Evolutionary conservation across 2,888 invertebrate species (phyloP).

Genomic region (Asteroscopus sphinx): DNA sequence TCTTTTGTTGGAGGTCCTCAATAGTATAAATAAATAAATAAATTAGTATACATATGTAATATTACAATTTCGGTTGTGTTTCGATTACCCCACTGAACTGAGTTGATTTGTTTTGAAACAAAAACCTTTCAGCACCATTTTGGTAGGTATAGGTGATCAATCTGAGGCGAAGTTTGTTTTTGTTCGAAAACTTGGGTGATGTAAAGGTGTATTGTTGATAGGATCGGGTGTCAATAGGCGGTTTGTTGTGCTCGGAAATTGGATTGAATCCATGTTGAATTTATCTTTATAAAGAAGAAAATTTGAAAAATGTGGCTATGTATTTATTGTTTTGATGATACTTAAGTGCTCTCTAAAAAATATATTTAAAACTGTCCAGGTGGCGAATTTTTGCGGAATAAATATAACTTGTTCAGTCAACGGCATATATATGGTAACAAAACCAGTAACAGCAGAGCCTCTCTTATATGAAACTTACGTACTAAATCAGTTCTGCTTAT

Average conservation of each 20-base stretch:
- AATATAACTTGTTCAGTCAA: too few relatives aligned
- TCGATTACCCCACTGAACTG: constrained; percentile 33
- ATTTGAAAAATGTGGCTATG: too few relatives aligned
- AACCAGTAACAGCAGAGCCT: too few relatives aligned
- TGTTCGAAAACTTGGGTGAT: constrained; percentile 24
- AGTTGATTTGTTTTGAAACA: constrained; percentile 37
- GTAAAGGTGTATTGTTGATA: constrained; percentile 44
- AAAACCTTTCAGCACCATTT: constrained; percentile 39
- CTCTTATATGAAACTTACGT: too few relatives aligned
- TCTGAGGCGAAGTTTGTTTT: constrained; percentile 42
- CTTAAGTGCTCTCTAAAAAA: too few relatives aligned
- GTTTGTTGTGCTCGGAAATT: constrained; percentile 16
- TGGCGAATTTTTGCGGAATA: too few relatives aligned
- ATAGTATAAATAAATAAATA: not conserved
- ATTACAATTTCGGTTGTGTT: constrained; percentile 6
- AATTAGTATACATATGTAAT: not conserved
- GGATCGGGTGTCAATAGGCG: constrained; percentile 32
- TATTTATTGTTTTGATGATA: too few relatives aligned
- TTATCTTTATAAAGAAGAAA: too few relatives aligned
- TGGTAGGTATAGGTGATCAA: constrained; percentile 35
- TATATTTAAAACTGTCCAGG: too few relatives aligned
- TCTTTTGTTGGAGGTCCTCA: not conserved
- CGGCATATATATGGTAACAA: too few relatives aligned
- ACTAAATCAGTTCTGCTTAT: too few relatives aligned
- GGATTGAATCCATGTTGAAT: too few relatives aligned